phyloP scores from a whole-genome alignment of 1,140 invertebrate species.

The Lepidurus arcticus region DNA sequence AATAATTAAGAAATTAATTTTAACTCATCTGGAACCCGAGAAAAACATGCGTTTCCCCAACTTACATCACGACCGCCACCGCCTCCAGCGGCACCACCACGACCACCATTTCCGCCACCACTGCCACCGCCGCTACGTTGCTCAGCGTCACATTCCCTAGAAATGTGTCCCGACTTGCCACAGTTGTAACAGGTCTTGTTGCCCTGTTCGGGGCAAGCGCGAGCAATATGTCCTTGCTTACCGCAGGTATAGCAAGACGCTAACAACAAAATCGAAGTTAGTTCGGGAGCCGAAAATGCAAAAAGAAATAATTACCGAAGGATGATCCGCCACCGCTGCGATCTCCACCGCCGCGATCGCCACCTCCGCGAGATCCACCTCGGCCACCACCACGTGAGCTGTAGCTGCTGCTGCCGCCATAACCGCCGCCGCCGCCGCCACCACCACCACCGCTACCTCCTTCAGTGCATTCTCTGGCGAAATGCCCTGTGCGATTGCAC shows the following conservation, averaged over 20 bases:
- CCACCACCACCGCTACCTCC: slow-evolving; percentile 54
- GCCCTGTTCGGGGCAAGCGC: slow-evolving; percentile 70
- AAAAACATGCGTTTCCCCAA: not conserved
- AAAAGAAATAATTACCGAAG: not conserved
- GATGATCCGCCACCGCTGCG: slow-evolving; percentile 22
- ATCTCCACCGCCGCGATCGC: slow-evolving; percentile 27
- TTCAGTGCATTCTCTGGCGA: slow-evolving; percentile 85
- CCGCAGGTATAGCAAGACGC: slow-evolving; percentile 83
- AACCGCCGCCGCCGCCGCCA: slow-evolving; percentile 65
- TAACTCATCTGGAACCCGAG: not conserved
- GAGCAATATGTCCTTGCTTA: slow-evolving; percentile 78
- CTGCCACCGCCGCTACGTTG: slow-evolving; percentile 36
- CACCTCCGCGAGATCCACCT: slow-evolving; percentile 25
- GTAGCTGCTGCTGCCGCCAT: not conserved
- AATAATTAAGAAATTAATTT: not conserved
- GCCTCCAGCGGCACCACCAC: slow-evolving; percentile 31
- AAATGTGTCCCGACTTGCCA: slow-evolving; percentile 81
- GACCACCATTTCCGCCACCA: slow-evolving; percentile 24
- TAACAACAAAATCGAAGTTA: slow-evolving; percentile 31
- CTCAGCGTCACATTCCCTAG: slow-evolving; percentile 65
- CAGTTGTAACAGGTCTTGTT: slow-evolving; percentile 78
- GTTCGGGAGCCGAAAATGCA: slow-evolving; percentile 24
- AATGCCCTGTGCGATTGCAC: slow-evolving; percentile 88
- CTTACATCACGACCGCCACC: slow-evolving; percentile 27
- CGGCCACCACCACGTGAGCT: slow-evolving; percentile 30